A percentile compares a stretch with the other conserved stretches of the same genome.
phyloP scores from a whole-genome alignment of 2,797 vertebrate genomes.

The Cercopithecus hamlyni region DNA sequence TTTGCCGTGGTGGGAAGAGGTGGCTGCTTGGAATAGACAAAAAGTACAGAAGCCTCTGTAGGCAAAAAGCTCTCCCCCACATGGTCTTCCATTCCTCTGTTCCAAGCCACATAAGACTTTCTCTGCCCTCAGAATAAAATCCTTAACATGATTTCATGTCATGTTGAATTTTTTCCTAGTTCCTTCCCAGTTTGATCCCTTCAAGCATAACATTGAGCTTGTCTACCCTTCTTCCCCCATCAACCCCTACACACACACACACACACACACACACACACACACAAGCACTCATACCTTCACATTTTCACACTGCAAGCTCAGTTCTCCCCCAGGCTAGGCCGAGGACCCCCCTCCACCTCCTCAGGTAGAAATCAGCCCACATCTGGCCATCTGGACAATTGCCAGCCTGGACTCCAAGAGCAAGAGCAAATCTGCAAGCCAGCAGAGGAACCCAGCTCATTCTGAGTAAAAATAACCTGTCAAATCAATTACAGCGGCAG shows the following conservation, averaged over 20 bases:
- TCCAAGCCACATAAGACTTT: not conserved
- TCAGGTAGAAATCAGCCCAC: not conserved
- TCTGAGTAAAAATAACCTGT: constrained; percentile 81
- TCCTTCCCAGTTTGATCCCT: not conserved
- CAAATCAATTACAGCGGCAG: constrained; percentile 81
- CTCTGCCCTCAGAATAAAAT: not conserved
- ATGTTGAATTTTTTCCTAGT: not conserved
- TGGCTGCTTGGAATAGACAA: constrained; percentile 33
- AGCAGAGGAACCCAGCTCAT: constrained; percentile 61
- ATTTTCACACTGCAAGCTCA: not conserved
- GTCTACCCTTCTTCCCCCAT: not conserved
- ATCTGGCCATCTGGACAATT: not conserved
- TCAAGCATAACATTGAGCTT: not conserved
- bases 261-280: not conserved
- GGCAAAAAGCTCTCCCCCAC: not conserved
- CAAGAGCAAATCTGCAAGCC: constrained; percentile 16
- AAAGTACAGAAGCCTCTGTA: not conserved
- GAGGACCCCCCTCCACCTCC: not conserved
- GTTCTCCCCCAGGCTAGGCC: not conserved
- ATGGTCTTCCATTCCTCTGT: not conserved
- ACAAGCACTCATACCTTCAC: not conserved
- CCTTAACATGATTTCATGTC: not conserved
- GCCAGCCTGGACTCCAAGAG: not conserved
- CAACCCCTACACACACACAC: not conserved
- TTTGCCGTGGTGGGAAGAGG: constrained; percentile 51